Conservation (phyloP, 2,797 vertebrate genomes). For the Taenioides sp. region DNA sequence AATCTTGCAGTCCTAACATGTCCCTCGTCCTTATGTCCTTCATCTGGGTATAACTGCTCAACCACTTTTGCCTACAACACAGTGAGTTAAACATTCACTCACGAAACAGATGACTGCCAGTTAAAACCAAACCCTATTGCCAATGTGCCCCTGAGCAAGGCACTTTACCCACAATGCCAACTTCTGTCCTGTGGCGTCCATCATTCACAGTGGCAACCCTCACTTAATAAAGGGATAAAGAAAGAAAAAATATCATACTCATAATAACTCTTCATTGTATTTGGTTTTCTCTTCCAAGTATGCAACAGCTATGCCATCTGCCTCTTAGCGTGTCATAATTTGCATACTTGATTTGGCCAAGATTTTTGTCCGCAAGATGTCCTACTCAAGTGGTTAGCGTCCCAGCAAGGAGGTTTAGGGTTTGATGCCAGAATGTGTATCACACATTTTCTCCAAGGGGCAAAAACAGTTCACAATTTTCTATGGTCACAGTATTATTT, state of each 20-base stretch:
- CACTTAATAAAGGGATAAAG: background rate
- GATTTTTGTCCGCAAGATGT: background rate
- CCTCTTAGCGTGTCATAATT: background rate
- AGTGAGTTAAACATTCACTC: no score
- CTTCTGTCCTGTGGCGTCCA: background rate
- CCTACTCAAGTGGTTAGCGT: background rate
- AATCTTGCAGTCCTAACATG: no score
- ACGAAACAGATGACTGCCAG: no score
- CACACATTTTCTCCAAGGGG: background rate
- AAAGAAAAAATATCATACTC: background rate
- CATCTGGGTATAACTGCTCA: no score
- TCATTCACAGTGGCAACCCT: background rate
- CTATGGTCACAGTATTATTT: no score
- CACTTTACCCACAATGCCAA: background rate
- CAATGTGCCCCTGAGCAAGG: no score
- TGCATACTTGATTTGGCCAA: conserved; percentile 3
- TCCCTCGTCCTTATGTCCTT: no score
- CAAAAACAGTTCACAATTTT: background rate
- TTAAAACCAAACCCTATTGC: no score
- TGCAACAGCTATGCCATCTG: background rate
- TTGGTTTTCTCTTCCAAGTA: background rate
- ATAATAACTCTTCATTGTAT: background rate
- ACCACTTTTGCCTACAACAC: no score
- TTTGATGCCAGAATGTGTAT: background rate
- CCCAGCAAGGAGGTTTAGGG: background rate